These are phyloP conservation scores for Steinernema hermaphroditum DNA, from an alignment of 2,888 invertebrate genomes.

Conservation along the genomic window DNA sequence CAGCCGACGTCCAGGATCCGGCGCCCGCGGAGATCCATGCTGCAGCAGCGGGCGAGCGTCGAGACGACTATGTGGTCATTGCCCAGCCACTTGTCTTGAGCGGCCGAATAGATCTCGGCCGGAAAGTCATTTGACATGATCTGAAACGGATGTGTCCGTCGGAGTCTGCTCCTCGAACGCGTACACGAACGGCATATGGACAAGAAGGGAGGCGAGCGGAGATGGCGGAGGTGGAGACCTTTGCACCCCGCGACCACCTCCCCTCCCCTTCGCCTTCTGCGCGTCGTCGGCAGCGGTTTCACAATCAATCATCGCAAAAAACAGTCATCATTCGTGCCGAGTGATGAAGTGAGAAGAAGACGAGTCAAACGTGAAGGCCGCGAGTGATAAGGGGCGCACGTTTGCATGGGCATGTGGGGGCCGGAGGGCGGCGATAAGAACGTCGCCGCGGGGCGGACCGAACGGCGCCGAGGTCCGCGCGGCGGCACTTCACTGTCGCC, in stretches of 20 bases:
- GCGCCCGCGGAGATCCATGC: constrained; percentile 25
- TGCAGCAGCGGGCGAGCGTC: constrained; percentile 32
- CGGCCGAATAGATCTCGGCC: constrained; percentile 32
- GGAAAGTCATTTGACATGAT: constrained; percentile 33
- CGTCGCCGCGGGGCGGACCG: background rate
- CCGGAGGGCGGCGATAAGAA: background rate
- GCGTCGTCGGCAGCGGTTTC: background rate
- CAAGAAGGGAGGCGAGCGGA: background rate
- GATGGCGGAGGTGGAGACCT: background rate
- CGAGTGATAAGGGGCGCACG: background rate
- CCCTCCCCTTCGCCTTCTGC: background rate
- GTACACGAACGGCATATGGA: background rate
- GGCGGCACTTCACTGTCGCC: background rate
- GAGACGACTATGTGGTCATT: constrained; percentile 32
- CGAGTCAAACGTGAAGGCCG: background rate
- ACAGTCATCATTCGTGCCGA: background rate
- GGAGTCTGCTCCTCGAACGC: background rate
- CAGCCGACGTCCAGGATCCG: constrained; percentile 36
- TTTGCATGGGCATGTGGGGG: constrained; percentile 12
- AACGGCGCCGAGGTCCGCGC: background rate
- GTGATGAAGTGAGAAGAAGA: constrained; percentile 10
- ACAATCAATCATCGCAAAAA: constrained; percentile 26
- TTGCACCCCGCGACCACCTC: background rate
- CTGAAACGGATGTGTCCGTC: constrained; percentile 6
- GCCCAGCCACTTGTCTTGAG: constrained; percentile 34